Evolutionary conservation across 2,888 invertebrate genomes (phyloP).

Genomic region (Selenia dentaria): DNA sequence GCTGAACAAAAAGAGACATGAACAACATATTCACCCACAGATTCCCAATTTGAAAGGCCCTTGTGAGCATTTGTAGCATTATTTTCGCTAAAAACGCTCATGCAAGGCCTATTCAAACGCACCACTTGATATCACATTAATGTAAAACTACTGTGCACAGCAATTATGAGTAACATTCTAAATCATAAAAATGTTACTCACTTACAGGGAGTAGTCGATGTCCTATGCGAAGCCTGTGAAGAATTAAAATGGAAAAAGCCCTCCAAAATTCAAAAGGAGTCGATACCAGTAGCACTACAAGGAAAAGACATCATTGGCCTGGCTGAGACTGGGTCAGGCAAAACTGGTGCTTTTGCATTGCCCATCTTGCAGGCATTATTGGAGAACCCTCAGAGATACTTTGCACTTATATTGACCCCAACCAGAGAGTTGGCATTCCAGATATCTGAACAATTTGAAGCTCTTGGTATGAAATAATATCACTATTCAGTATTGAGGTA

Average conservation of each 20-base stretch:
- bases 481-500: too few relatives aligned
- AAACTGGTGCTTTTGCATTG: slow-evolving; percentile 98
- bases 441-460: slow-evolving; percentile 99
- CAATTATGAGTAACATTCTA: too few relatives aligned
- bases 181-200: too few relatives aligned
- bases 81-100: too few relatives aligned
- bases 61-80: too few relatives aligned
- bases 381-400: slow-evolving; percentile 96
- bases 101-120: too few relatives aligned
- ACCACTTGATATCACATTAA: too few relatives aligned
- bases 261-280: slow-evolving; percentile 97
- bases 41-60: too few relatives aligned
- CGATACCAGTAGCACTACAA: slow-evolving; percentile 95
- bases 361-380: slow-evolving; percentile 97
- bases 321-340: slow-evolving; percentile 96
- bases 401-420: slow-evolving; percentile 96
- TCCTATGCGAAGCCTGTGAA: slow-evolving; percentile 95
- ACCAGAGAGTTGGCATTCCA: slow-evolving; percentile 99
- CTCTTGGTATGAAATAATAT: slow-evolving; percentile 88
- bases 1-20: too few relatives aligned
- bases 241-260: slow-evolving; percentile 97
- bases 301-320: slow-evolving; percentile 89
- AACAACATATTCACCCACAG: too few relatives aligned
- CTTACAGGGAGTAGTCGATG: slow-evolving; percentile 93
- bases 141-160: too few relatives aligned